Conservation (phyloP, 2,113 vertebrate species). For the Leptobrachium leishanense region DNA sequence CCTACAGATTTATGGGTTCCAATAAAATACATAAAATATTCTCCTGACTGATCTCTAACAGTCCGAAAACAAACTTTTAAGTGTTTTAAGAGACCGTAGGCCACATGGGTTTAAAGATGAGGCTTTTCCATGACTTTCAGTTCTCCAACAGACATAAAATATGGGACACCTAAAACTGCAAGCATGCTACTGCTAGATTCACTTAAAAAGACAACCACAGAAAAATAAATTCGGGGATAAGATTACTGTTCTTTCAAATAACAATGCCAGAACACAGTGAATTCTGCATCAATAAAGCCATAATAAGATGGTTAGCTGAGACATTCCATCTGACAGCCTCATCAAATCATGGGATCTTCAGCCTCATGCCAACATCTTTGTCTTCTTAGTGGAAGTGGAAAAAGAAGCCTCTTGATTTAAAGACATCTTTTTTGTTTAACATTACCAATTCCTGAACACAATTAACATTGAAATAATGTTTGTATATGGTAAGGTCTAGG, state of each 20-base stretch:
- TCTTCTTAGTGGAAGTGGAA: constrained; percentile 12
- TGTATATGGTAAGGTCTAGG: background rate
- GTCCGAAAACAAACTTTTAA: constrained; percentile 54
- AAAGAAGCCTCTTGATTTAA: constrained; percentile 19
- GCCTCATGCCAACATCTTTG: constrained; percentile 41
- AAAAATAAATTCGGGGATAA: constrained; percentile 66
- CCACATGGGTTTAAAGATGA: constrained; percentile 50
- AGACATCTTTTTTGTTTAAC: constrained; percentile 9
- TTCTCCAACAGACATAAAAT: constrained; percentile 9
- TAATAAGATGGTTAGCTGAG: constrained; percentile 65
- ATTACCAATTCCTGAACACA: constrained; percentile 31
- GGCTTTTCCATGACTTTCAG: constrained; percentile 41
- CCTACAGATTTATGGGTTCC: constrained; percentile 54
- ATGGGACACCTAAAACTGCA: constrained; percentile 68
- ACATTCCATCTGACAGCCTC: constrained; percentile 68
- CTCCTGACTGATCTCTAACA: constrained; percentile 52
- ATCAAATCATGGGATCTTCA: constrained; percentile 65
- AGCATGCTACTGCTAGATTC: constrained; percentile 62
- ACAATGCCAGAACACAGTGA: constrained; percentile 57
- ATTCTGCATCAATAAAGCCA: constrained; percentile 58
- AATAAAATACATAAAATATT: constrained; percentile 54
- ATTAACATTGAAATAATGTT: constrained; percentile 36
- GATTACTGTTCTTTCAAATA: constrained; percentile 65
- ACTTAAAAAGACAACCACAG: constrained; percentile 66
- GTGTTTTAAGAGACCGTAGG: constrained; percentile 52